These are phyloP conservation scores for Labeo rohita DNA, from an alignment of 2,113 vertebrate species.

Conservation along the genomic window DNA sequence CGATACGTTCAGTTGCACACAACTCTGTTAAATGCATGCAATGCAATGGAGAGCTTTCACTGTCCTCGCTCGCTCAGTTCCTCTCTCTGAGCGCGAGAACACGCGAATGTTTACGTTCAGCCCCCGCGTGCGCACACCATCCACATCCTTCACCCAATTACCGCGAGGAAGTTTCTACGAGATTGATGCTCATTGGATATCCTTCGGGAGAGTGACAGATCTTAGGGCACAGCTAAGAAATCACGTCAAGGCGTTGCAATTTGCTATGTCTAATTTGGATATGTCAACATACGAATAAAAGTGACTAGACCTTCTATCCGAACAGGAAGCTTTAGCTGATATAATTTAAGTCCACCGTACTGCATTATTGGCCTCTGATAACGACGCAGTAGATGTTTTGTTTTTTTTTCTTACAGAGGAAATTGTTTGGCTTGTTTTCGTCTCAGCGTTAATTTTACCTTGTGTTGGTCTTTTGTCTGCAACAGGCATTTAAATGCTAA, in stretches of 20 bases:
- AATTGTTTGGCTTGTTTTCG: background rate
- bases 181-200: conserved; percentile 84
- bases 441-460: background rate
- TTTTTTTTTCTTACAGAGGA: background rate
- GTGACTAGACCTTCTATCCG: conserved; percentile 27
- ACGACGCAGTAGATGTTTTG: background rate
- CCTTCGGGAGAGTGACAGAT: conserved; percentile 74
- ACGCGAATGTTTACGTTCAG: conserved; percentile 87
- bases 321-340: conserved; percentile 10
- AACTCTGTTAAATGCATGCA: conserved; percentile 46
- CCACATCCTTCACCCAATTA: conserved; percentile 85
- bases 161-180: conserved; percentile 74
- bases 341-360: background rate
- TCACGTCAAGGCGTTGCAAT: conserved; percentile 47
- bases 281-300: conserved; percentile 33
- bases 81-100: conserved; percentile 80
- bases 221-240: conserved; percentile 55
- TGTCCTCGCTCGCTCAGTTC: conserved; percentile 59
- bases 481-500: background rate
- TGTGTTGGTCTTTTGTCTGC: background rate
- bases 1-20: conserved; percentile 68
- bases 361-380: background rate
- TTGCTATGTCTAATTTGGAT: conserved; percentile 41
- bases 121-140: conserved; percentile 80
- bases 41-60: conserved; percentile 41